Percentiles rank a stretch among this genome's conserved stretches.
These are phyloP conservation scores for Propsilocerus akamusi DNA, from an alignment of 1,140 invertebrate species.

Conservation along the genomic window DNA sequence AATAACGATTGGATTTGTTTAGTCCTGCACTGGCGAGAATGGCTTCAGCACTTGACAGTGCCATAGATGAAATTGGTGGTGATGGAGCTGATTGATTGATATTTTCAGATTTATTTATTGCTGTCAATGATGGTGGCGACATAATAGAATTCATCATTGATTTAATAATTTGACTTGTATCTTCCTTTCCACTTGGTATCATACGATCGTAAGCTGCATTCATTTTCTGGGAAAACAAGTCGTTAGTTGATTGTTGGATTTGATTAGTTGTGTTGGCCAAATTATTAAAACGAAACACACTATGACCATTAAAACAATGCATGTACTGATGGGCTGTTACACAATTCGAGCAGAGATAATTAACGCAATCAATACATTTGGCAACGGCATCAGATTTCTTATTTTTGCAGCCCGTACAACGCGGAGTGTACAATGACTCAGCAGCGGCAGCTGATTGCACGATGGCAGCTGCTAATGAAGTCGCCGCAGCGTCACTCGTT, in stretches of 20 bases:
- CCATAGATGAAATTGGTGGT: constrained; percentile 8
- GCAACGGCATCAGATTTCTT: constrained; percentile 71
- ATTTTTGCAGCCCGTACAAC: constrained; percentile 75
- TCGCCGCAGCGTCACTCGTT: constrained; percentile 8
- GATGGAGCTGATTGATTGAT: neutral
- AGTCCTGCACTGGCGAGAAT: neutral
- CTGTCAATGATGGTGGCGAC: constrained; percentile 6
- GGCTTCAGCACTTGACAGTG: constrained; percentile 4
- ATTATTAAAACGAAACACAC: constrained; percentile 56
- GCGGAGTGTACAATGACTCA: constrained; percentile 17
- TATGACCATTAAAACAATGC: constrained; percentile 95
- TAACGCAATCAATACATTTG: constrained; percentile 86
- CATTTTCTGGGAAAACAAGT: constrained; percentile 17
- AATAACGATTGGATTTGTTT: constrained; percentile 8
- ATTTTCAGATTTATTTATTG: neutral
- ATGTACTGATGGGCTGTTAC: constrained; percentile 96
- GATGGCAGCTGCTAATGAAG: constrained; percentile 7
- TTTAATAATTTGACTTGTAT: neutral
- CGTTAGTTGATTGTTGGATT: constrained; percentile 14
- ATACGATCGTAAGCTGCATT: constrained; percentile 7
- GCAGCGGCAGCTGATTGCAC: neutral
- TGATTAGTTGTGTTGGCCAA: constrained; percentile 22
- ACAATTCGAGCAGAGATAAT: constrained; percentile 89
- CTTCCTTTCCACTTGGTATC: constrained; percentile 4
- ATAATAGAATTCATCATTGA: constrained; percentile 6